phyloP scores from a whole-genome alignment of 2,888 invertebrate genomes.

The Melinopterus prodromus region DNA sequence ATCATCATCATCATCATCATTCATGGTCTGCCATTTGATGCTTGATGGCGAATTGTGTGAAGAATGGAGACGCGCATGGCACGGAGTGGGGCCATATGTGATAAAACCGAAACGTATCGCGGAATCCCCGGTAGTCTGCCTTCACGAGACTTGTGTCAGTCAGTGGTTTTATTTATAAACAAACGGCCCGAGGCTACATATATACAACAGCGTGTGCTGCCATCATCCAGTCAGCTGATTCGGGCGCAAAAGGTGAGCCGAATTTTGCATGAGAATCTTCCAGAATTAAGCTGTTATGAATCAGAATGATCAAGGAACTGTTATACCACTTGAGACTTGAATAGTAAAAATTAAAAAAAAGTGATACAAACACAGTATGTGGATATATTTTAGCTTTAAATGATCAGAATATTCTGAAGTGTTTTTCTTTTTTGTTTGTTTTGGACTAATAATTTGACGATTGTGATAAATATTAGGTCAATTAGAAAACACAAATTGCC shows the following conservation, averaged over 20 bases:
- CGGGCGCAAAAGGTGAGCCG: background rate
- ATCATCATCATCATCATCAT: background rate
- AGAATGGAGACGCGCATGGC: constrained; percentile 13
- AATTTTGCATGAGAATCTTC: background rate
- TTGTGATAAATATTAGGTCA: too few relatives aligned
- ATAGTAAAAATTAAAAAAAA: too few relatives aligned
- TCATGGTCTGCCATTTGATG: background rate
- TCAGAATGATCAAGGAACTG: too few relatives aligned
- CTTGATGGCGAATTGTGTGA: constrained; percentile 13
- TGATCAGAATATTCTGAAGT: too few relatives aligned
- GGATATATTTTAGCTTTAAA: too few relatives aligned
- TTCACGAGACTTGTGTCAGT: constrained; percentile 20
- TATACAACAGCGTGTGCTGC: background rate
- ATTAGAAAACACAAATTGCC: too few relatives aligned
- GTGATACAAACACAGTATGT: too few relatives aligned
- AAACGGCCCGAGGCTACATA: background rate
- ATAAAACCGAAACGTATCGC: constrained; percentile 20
- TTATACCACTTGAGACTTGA: too few relatives aligned
- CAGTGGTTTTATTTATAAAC: background rate
- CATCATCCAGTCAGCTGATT: background rate
- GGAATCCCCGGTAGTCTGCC: background rate
- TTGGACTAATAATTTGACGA: too few relatives aligned
- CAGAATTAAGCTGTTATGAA: background rate
- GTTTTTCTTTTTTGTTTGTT: too few relatives aligned
- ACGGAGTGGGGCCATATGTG: constrained; percentile 11